Evolutionary conservation across 2,797 vertebrate species (phyloP), one percentile per base, ranked within the genome.

Genomic region (Thaleichthys pacificus): DNA sequence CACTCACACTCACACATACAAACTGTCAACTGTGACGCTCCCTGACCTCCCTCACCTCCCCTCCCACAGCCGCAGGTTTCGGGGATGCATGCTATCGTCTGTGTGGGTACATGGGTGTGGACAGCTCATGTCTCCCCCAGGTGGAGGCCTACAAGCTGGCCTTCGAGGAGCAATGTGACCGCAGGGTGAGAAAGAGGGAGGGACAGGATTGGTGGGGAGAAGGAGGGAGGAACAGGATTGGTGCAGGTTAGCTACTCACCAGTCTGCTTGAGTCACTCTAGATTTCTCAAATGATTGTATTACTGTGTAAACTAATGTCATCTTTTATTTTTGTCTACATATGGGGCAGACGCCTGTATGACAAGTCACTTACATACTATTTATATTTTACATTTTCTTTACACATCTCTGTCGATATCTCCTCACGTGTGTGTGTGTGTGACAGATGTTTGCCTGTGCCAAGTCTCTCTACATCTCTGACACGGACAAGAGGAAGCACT

Each of bases 381-480:
- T 14, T 38, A 38, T 38, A 38, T 38, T 38, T 38, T 0, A 47
- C 42, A 47, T 47, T 47, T 47, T 47, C 42, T 47, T 47, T 14
- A 47, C 42, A 47, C 42, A 47, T 47, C 2, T 47, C 9, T 38
- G 35, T 38, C 6, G 12, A 47, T 47, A 35, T 35, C 7, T n/a
- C 22, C 15, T 0, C 1, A 57, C 75, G 63, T 69, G 66, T 21
- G 70, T 49, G 15, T 61, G 58, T 21, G 19, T 61, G 58, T 58
- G 76, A 30, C 85, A 97, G 96, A 94, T 94, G 80, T 98, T 97
- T 75, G 85, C 96, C 66, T 96, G 95, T 0, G 95, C 97, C 85
- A 99, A 99, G 93, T 93, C 96, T 0, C 90, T 99, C 70, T 98
- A 95, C 91, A 96, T 99, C 91, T 98, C 97, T 0, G 97, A 99